phyloP scores from a whole-genome alignment of 2,888 invertebrate species.

The Apoda limacodes region DNA sequence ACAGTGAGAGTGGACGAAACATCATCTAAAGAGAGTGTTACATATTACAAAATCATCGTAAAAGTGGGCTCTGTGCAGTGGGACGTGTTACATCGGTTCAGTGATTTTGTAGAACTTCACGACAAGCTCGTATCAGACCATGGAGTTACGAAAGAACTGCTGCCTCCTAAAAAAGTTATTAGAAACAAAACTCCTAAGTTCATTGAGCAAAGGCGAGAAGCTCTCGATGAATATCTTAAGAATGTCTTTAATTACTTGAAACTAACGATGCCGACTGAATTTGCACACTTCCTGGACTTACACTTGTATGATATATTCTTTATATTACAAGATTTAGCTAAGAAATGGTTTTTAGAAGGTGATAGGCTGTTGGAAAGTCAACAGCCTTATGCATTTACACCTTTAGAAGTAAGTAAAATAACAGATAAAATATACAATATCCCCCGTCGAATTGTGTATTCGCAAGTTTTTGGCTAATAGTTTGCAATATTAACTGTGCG shows the following conservation, averaged over 20 bases:
- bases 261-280: conserved; percentile 81
- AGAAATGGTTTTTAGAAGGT: conserved; percentile 81
- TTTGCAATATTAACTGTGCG: too few species aligned
- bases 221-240: conserved; percentile 84
- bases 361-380: conserved; percentile 74
- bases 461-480: too few species aligned
- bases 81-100: conserved; percentile 89
- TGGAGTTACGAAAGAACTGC: conserved; percentile 83
- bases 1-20: conserved; percentile 74
- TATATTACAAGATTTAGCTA: conserved; percentile 84
- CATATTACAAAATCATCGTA: conserved; percentile 79
- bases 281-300: conserved; percentile 89
- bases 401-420: conserved; percentile 75
- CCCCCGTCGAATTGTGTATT: too few species aligned
- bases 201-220: conserved; percentile 83
- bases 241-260: conserved; percentile 81
- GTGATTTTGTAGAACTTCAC: conserved; percentile 90
- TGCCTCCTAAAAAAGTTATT: conserved; percentile 94
- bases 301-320: conserved; percentile 92
- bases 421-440: too few species aligned
- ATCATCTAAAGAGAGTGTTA: conserved; percentile 74
- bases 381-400: conserved; percentile 77
- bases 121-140: conserved; percentile 82
- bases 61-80: conserved; percentile 80
- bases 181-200: conserved; percentile 91